Base-by-base conservation (phyloP, 2,797 vertebrate genomes). In the Manis javanica region DNA sequence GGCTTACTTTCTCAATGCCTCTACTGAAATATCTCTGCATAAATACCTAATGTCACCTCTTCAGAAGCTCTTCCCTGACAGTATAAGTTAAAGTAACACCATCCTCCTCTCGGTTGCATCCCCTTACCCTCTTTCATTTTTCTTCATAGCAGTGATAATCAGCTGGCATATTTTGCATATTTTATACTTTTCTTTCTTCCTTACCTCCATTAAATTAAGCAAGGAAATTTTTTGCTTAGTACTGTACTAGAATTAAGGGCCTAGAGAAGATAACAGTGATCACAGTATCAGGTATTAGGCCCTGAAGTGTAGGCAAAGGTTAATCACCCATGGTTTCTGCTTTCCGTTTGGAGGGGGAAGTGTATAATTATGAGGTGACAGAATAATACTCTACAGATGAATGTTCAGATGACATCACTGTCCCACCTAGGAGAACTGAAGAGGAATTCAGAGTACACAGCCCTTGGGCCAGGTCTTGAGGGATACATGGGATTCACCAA, bases 131-230 rank as follows among this genome's bases (percentile, higher is more conserved):
- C 7, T 83, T 64, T 87, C 63, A 23, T 34, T 90, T 93, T 93
- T 79, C 16, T 92, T 92, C 24, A 55, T 34, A 77, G 46, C 10
- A 75, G 53, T 83, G 83, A 26, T 63, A 21, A 66, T 49, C 26
- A 79, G 24, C 16, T 86, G 51, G 23, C 6, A 79, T 23, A 24
- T 75, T 78, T 74, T 94, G 5, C 21, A 53, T 69, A 78, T 74
- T 94, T 87, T 94, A 84, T 53, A 57, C 24, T 53, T 96, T 85
- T 66, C 7, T 72, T 79, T 68, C 39, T 82, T 68, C 21, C 8
- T 53, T 6, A 78, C 19, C 8, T 71, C 46, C 23, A n/a, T 66
- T 53, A 82, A 42, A 88, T 85, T 42, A 82, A 93, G 21, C 14
- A 68, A 91, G 29, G 3, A 49, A 37, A 63, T 91, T 0, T 69